These are phyloP conservation scores for Brachyistius frenatus DNA, from an alignment of 2,113 vertebrate genomes.

Conservation along the genomic window DNA sequence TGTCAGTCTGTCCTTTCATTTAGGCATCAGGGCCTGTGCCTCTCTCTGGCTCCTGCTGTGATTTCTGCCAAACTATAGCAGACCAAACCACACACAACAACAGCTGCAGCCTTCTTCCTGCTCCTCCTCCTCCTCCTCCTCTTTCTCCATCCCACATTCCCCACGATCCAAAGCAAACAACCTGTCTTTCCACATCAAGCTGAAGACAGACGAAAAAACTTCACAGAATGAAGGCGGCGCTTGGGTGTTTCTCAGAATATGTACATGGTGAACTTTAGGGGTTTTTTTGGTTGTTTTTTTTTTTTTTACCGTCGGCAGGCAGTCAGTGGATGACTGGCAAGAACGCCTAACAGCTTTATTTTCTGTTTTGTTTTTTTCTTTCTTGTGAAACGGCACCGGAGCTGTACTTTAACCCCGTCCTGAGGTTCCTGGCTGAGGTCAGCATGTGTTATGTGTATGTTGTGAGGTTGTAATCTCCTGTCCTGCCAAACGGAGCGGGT, in stretches of 20 bases:
- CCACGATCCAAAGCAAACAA: slow-evolving; percentile 72
- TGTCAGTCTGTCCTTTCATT: neutral
- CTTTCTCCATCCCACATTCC: slow-evolving; percentile 59
- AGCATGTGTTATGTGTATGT: slow-evolving; percentile 39
- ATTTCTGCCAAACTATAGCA: slow-evolving; percentile 42
- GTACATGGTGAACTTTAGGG: slow-evolving; percentile 12
- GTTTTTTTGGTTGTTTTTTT: neutral
- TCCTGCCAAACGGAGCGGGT: slow-evolving; percentile 51
- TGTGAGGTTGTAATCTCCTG: slow-evolving; percentile 43
- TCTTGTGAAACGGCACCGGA: neutral
- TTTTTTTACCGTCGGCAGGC: neutral
- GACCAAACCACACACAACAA: slow-evolving; percentile 65
- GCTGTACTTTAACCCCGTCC: neutral
- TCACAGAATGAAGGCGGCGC: slow-evolving; percentile 50
- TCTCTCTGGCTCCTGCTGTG: slow-evolving; percentile 32
- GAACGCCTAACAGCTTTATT: slow-evolving; percentile 2
- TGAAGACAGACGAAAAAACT: slow-evolving; percentile 42
- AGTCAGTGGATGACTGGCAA: slow-evolving; percentile 20
- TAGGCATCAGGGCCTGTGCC: neutral
- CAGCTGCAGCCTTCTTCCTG: slow-evolving; percentile 72
- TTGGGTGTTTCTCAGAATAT: slow-evolving; percentile 4
- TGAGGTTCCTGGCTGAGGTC: slow-evolving; percentile 24
- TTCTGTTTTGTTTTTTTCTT: neutral
- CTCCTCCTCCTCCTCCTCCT: slow-evolving; percentile 40
- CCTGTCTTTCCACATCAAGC: slow-evolving; percentile 77